Conservation (phyloP, 2,797 vertebrate species). For the Rhadinocentrus ornatus region DNA sequence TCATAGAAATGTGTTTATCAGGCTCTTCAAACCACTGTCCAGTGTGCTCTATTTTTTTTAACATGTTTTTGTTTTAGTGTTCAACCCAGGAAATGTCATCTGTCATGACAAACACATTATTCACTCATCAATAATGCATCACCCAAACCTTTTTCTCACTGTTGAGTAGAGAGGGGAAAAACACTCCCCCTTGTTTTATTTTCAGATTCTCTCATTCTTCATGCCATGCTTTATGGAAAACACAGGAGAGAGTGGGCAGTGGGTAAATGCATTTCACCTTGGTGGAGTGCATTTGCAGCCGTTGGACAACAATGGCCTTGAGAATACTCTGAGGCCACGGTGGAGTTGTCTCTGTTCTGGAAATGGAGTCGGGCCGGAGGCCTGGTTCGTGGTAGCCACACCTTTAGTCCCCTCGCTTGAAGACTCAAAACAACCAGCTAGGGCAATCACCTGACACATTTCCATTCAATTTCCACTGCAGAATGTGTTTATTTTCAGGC, state of each 20-base stretch:
- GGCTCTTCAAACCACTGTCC: constrained; percentile 64
- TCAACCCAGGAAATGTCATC: constrained; percentile 79
- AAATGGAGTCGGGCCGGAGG: constrained; percentile 87
- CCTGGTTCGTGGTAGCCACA: constrained; percentile 89
- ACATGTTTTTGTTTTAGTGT: constrained; percentile 73
- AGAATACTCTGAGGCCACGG: constrained; percentile 91
- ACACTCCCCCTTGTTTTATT: constrained; percentile 85
- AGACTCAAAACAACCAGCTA: constrained; percentile 91
- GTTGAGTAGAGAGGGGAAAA: constrained; percentile 53
- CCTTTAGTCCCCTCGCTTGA: constrained; percentile 84
- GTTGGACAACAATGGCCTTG: constrained; percentile 91
- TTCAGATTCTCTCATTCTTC: constrained; percentile 89
- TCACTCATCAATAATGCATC: constrained; percentile 93
- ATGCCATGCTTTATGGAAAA: constrained; percentile 89
- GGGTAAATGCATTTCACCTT: constrained; percentile 92
- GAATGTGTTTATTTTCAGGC: constrained; percentile 99
- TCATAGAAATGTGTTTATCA: constrained; percentile 35
- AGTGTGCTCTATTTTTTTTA: constrained; percentile 29
- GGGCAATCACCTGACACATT: constrained; percentile 99
- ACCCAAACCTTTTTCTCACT: constrained; percentile 67
- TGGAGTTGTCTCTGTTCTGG: constrained; percentile 83
- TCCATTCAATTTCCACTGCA: constrained; percentile 99
- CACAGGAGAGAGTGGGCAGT: constrained; percentile 87
- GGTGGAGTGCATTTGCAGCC: constrained; percentile 92
- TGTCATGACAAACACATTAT: constrained; percentile 89